Evolutionary conservation across 2,888 invertebrate genomes (phyloP).

Genomic region (Elmis aenea): DNA sequence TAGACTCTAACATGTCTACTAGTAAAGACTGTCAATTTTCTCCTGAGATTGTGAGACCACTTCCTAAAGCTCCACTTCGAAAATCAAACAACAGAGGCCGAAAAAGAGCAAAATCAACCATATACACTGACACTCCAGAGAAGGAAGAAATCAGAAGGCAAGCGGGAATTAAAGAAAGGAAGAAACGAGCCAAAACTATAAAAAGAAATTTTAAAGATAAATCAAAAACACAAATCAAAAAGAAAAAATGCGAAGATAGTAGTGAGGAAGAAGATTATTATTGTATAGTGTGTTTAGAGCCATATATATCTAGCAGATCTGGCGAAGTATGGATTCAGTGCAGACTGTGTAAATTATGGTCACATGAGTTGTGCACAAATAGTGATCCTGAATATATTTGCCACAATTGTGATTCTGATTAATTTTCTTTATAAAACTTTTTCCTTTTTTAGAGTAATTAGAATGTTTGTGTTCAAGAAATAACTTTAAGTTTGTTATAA

Average conservation of each 20-base stretch:
- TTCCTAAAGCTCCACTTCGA: constrained; percentile 17
- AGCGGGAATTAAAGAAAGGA: no score
- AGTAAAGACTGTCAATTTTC: not conserved
- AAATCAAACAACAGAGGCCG: constrained; percentile 13
- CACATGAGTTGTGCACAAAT: constrained; percentile 1
- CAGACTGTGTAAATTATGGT: not conserved
- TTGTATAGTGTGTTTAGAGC: constrained; percentile 2
- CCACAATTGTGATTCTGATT: no score
- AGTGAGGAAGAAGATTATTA: constrained; percentile 6
- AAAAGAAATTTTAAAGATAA: constrained; percentile 1
- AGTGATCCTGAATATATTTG: not conserved
- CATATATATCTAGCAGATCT: constrained; percentile 1
- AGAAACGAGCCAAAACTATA: constrained; percentile 15
- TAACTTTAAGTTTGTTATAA: no score
- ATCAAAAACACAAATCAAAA: not conserved
- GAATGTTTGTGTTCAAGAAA: no score
- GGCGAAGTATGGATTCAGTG: constrained; percentile 2
- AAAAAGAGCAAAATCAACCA: constrained; percentile 21
- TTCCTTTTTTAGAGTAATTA: no score
- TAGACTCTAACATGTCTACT: no score
- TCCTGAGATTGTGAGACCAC: constrained; percentile 19
- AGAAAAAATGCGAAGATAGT: constrained; percentile 8
- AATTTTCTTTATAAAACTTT: no score
- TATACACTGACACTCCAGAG: constrained; percentile 25
- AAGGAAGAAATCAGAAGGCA: constrained; percentile 22